phyloP scores from a whole-genome alignment of 2,797 vertebrate species.

The Halcyon chelicuti region DNA sequence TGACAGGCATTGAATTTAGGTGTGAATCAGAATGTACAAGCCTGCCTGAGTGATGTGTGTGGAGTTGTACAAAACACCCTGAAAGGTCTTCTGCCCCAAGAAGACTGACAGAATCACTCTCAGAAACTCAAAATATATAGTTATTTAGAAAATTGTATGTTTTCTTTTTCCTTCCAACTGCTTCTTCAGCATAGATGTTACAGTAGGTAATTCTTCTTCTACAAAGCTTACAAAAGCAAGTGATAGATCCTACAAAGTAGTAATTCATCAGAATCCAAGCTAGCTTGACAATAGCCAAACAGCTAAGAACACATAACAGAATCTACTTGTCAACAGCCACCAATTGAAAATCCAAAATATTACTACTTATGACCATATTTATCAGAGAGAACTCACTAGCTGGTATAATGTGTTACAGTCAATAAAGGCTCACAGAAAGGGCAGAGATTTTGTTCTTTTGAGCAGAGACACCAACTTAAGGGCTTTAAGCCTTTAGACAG shows the following conservation, averaged over 20 bases:
- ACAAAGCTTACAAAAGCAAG: background rate
- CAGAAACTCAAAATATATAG: background rate
- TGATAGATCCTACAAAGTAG: background rate
- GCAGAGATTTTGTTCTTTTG: background rate
- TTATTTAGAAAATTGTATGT: background rate
- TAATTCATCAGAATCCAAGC: background rate
- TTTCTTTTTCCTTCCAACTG: background rate
- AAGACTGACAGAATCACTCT: background rate
- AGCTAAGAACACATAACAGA: background rate
- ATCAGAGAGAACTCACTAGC: background rate
- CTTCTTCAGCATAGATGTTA: background rate
- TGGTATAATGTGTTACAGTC: background rate
- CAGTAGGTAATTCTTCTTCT: background rate
- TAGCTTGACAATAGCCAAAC: background rate
- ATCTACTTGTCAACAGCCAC: background rate
- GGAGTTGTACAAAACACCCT: background rate
- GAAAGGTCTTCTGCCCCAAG: background rate
- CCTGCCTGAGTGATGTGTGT: background rate
- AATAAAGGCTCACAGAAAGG: background rate
- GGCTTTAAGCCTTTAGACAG: background rate
- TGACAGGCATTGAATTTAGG: background rate
- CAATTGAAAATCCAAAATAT: background rate
- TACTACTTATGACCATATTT: background rate
- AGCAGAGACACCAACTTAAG: background rate
- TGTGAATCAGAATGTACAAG: background rate